phyloP scores from a whole-genome alignment of 2,797 vertebrate genomes.

The Malacoctenus gilli region DNA sequence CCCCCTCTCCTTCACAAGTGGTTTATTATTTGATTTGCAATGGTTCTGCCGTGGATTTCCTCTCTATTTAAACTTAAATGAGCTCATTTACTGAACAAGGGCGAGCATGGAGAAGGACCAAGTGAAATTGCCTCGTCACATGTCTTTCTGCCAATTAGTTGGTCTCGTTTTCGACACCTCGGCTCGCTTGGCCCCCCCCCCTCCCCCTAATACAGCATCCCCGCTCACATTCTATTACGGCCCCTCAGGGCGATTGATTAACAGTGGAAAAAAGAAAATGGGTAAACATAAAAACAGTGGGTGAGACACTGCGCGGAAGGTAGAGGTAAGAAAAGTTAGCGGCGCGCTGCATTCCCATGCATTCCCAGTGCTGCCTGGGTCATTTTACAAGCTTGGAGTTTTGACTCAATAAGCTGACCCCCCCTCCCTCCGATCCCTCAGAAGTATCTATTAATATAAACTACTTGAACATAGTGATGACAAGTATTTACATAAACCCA shows the following conservation, averaged over 20 bases:
- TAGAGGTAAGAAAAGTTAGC: constrained; percentile 12
- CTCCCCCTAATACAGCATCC: constrained; percentile 24
- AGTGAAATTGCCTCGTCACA: constrained; percentile 47
- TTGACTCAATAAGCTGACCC: too few species aligned
- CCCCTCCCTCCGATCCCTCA: too few species aligned
- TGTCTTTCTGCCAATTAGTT: constrained; percentile 46
- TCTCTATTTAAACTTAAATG: constrained; percentile 66
- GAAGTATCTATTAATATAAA: too few species aligned
- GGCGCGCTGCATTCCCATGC: too few species aligned
- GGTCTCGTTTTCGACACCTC: constrained; percentile 18
- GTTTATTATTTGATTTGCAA: constrained; percentile 63
- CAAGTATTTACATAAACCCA: too few species aligned
- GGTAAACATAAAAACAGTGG: constrained; percentile 27
- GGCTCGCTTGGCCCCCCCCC: too few species aligned
- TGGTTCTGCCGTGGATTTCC: constrained; percentile 56
- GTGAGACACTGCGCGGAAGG: constrained; percentile 5
- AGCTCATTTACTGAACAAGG: constrained; percentile 61
- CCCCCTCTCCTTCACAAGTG: constrained; percentile 48
- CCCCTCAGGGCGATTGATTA: constrained; percentile 32
- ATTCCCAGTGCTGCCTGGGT: too few species aligned
- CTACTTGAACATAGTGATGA: too few species aligned
- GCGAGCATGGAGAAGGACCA: constrained; percentile 46
- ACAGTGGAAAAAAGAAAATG: constrained; percentile 14
- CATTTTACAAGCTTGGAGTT: too few species aligned
- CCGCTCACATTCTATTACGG: constrained; percentile 29